Evolutionary conservation across 2,113 vertebrate species (phyloP).

Genomic region (Todiramphus saurophagus): DNA sequence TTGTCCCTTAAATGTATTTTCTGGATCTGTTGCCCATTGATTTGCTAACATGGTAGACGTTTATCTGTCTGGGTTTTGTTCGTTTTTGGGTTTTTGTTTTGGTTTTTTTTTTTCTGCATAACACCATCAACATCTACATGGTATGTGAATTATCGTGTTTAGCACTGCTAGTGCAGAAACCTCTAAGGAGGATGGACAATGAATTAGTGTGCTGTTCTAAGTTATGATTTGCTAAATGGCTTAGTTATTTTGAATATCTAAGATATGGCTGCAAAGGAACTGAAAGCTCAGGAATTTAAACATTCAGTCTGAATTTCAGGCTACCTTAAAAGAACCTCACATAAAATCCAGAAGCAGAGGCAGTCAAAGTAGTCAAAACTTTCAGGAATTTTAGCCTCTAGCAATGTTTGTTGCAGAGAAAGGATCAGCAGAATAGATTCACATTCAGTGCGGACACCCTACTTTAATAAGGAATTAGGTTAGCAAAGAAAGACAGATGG

Average conservation of each 20-base stretch:
- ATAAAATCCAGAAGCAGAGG: neutral
- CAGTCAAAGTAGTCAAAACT: neutral
- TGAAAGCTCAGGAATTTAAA: neutral
- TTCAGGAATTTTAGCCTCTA: conserved; percentile 45
- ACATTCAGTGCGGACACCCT: neutral
- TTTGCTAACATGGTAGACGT: neutral
- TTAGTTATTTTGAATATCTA: neutral
- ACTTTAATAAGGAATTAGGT: conserved; percentile 36
- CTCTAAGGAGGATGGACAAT: neutral
- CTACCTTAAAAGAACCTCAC: neutral
- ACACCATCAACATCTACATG: neutral
- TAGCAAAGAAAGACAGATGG: conserved; percentile 46
- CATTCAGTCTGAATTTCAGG: neutral
- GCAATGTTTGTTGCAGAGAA: conserved; percentile 9
- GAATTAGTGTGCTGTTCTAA: neutral
- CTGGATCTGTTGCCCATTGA: neutral
- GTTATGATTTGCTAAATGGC: neutral
- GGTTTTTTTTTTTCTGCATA: neutral
- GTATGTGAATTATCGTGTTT: neutral
- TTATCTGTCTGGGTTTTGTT: neutral
- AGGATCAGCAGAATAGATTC: neutral
- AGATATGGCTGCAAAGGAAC: neutral
- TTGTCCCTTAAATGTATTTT: neutral
- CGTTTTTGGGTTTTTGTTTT: no score
- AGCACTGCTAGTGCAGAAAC: neutral